Base-by-base conservation (phyloP, 2,797 vertebrate genomes). In the Telmatherina bonti region DNA sequence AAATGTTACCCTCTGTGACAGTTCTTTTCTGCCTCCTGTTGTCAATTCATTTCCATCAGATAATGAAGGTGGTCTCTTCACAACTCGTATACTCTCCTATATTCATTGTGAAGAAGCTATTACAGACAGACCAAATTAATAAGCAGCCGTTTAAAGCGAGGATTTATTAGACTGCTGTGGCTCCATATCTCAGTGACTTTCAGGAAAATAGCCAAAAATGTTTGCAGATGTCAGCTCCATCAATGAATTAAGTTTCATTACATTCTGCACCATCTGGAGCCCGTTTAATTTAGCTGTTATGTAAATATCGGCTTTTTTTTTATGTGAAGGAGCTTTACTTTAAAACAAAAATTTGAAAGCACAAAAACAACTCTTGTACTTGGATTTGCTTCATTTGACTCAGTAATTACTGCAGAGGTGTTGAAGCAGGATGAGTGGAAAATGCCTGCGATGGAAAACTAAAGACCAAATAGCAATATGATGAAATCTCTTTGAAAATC, bases 261-360 rank as follows among this genome's bases (percentile, higher is more conserved):
- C 22, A 68, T 51, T 73, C n/a, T 41, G 36, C 15, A 52, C 53
- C 77, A 81, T 79, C 77, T 85, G 85, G 70, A 81, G 77, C 45
- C 54, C 22, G 62, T 73, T 52, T 71, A 8, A 53, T 68, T 45
- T 69, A 68, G 60, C 67, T 85, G 57, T 78, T 74, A 57, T 70
- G 61, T 51, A 78, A 74, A 74, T 78, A 68, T 55, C 30, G 27
- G 52, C 33, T 62, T 41, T 59, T n/a, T n/a, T 62, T 70, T 57
- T 65, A 72, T 62, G 51, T 62, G 59, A 30, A 20, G 36, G 4
- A 61, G 38, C 36, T 11, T 77, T 43, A 49, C 35, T 57, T 26
- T 47, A 27, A 11, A 49, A 51, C n/a, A 13, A 53, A 29, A 41
- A 69, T 51, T 47, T 67, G 30, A 27, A 58, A 47, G 33, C 56